Evolutionary conservation across 2,797 vertebrate genomes (phyloP).

Genomic region (Parauchenoglanis punctatus): DNA sequence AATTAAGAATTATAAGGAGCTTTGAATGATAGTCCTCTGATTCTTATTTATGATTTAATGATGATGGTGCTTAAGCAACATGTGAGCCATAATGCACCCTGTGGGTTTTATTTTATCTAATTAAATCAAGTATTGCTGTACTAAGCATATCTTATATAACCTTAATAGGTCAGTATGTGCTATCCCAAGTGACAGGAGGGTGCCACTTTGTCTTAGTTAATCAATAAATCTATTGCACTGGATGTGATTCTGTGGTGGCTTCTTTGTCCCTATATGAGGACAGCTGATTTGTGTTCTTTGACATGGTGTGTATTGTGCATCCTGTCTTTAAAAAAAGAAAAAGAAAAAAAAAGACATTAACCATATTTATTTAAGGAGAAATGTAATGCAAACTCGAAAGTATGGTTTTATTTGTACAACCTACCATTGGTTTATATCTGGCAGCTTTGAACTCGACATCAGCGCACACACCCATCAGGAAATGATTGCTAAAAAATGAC

Average conservation of each 20-base stretch:
- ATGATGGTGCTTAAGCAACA: background rate
- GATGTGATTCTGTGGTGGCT: background rate
- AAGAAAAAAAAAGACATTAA: background rate
- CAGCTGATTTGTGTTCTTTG: background rate
- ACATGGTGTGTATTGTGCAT: background rate
- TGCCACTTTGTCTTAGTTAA: conserved; percentile 30
- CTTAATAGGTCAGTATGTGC: conserved; percentile 21
- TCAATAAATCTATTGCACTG: conserved; percentile 36
- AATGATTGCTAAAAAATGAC: background rate
- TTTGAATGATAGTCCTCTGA: background rate
- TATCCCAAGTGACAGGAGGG: conserved; percentile 31
- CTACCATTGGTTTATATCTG: background rate
- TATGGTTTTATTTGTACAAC: background rate
- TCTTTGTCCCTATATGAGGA: background rate
- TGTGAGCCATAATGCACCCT: background rate
- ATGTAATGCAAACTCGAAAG: background rate
- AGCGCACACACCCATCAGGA: background rate
- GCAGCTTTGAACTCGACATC: background rate
- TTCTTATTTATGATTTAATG: background rate
- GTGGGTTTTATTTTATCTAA: background rate
- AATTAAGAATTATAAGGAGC: background rate
- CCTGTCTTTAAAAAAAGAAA: background rate
- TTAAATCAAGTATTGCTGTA: conserved; percentile 16
- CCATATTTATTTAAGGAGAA: background rate
- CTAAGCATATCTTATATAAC: conserved; percentile 8